phyloP scores from a whole-genome alignment of 2,113 vertebrate genomes.

The Etheostoma spectabile region DNA sequence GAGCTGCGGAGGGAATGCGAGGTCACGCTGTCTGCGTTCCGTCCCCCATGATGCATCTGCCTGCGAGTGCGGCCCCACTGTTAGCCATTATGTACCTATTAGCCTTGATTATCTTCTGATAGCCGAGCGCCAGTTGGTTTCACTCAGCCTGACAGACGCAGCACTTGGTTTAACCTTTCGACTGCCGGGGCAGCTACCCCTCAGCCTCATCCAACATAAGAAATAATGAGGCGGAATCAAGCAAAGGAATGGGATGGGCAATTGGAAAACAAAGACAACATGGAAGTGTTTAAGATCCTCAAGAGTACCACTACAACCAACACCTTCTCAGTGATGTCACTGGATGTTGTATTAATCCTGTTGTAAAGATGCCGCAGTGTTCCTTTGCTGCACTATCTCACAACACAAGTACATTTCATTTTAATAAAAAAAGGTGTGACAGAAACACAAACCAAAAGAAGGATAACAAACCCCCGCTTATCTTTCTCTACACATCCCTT shows the following conservation, averaged over 20 bases:
- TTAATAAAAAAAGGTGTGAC: slow-evolving; percentile 10
- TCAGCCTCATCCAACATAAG: slow-evolving; percentile 82
- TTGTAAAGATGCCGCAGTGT: slow-evolving; percentile 27
- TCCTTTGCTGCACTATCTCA: slow-evolving; percentile 42
- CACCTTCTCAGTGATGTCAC: slow-evolving; percentile 33
- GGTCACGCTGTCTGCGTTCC: slow-evolving; percentile 88
- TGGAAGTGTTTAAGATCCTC: slow-evolving; percentile 68
- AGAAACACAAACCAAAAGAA: slow-evolving; percentile 47
- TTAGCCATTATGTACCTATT: slow-evolving; percentile 99
- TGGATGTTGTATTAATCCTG: slow-evolving; percentile 15
- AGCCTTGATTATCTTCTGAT: slow-evolving; percentile 98
- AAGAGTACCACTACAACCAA: slow-evolving; percentile 28
- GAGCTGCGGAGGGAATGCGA: slow-evolving; percentile 83
- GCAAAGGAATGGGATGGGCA: slow-evolving; percentile 67
- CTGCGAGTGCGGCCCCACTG: slow-evolving; percentile 90
- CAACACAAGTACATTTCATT: slow-evolving; percentile 28
- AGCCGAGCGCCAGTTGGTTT: slow-evolving; percentile 93
- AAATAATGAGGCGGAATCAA: slow-evolving; percentile 84
- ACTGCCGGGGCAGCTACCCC: slow-evolving; percentile 86
- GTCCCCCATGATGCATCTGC: slow-evolving; percentile 92
- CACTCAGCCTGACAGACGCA: slow-evolving; percentile 94
- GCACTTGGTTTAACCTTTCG: slow-evolving; percentile 97
- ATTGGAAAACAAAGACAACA: slow-evolving; percentile 78
- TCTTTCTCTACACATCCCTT: slow-evolving; percentile 71
- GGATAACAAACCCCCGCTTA: slow-evolving; percentile 67